phyloP scores from a whole-genome alignment of 2,888 invertebrate genomes.

The Sarcophaga subvicina region DNA sequence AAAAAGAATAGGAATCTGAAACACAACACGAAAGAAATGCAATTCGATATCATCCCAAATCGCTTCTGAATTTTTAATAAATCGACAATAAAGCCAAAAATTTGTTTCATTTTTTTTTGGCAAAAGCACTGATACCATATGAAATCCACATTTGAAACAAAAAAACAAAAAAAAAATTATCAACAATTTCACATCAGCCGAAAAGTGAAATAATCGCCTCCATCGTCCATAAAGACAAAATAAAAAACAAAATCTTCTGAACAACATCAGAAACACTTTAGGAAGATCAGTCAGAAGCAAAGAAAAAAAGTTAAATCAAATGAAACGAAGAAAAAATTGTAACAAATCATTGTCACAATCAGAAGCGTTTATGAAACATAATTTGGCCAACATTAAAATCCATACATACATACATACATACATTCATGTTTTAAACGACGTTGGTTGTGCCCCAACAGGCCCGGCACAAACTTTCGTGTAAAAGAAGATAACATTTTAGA shows the following conservation, averaged over 20 bases:
- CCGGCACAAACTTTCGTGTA: no score
- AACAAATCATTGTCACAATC: constrained; percentile 80
- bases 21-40: constrained; percentile 42
- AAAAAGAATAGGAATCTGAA: constrained; percentile 8
- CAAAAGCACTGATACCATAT: background rate
- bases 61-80: constrained; percentile 71
- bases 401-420: constrained; percentile 42
- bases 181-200: constrained; percentile 62
- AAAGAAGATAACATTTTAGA: constrained; percentile 14
- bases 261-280: constrained; percentile 55
- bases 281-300: constrained; percentile 16
- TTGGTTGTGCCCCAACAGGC: no score
- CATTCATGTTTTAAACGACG: no score
- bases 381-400: constrained; percentile 75
- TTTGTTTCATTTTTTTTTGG: constrained; percentile 32
- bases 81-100: constrained; percentile 61
- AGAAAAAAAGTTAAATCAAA: constrained; percentile 38
- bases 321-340: constrained; percentile 74
- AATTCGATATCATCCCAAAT: constrained; percentile 69
- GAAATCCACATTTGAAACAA: constrained; percentile 40
- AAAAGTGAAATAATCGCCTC: constrained; percentile 36
- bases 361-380: constrained; percentile 80
- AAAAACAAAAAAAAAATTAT: constrained; percentile 50
- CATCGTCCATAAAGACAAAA: constrained; percentile 31
- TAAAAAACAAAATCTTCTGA: constrained; percentile 33